Evolutionary conservation across 2,113 vertebrate species (phyloP).

Genomic region (Gobiocypris rarus): DNA sequence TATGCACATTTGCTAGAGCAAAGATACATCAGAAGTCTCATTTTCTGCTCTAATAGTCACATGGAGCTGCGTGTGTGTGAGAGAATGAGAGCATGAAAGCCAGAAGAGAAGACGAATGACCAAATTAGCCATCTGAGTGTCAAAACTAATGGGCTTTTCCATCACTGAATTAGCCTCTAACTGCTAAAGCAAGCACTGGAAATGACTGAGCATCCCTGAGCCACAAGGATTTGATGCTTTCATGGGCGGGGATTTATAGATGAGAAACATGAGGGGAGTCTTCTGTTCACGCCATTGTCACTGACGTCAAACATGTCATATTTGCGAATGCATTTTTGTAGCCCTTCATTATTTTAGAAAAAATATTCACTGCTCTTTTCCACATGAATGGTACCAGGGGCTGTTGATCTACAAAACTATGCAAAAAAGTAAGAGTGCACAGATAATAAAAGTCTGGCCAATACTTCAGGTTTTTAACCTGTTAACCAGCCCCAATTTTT

Average conservation of each 20-base stretch:
- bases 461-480: not conserved
- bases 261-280: not conserved
- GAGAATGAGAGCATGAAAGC: slow-evolving; percentile 12
- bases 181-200: slow-evolving; percentile 20
- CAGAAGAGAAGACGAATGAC: slow-evolving; percentile 34
- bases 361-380: not conserved
- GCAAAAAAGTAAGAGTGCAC: not conserved
- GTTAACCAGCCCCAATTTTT: too few relatives aligned
- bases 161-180: slow-evolving; percentile 3
- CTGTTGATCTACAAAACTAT: not conserved
- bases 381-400: too few relatives aligned
- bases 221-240: not conserved
- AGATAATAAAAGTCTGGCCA: not conserved
- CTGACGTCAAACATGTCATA: not conserved
- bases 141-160: slow-evolving; percentile 4
- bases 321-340: not conserved
- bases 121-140: slow-evolving; percentile 28
- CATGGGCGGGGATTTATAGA: not conserved
- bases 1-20: not conserved
- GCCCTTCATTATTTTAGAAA: not conserved
- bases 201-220: not conserved
- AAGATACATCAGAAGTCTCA: slow-evolving; percentile 2
- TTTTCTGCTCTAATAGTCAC: slow-evolving; percentile 25
- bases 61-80: not conserved
- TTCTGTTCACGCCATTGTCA: not conserved